Evolutionary conservation across 1,140 invertebrate genomes (phyloP).

Genomic region (Thaumetopoea pityocampa): DNA sequence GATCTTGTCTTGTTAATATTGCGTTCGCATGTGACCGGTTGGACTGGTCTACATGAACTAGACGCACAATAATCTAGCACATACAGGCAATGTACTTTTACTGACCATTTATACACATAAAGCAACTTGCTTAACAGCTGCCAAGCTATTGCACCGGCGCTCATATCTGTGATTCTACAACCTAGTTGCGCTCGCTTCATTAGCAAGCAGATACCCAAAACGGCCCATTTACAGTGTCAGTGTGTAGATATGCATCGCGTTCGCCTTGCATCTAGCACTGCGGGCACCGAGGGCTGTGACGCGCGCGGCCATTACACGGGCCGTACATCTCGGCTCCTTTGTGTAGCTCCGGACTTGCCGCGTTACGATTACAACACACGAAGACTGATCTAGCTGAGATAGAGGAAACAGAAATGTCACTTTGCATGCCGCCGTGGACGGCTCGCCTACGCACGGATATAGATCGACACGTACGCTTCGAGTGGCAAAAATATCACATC

Average conservation of each 20-base stretch:
- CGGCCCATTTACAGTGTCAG: constrained; percentile 60
- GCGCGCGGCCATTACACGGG: constrained; percentile 53
- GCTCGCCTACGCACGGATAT: constrained; percentile 37
- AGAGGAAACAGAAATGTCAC: constrained; percentile 69
- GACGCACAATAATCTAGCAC: no score
- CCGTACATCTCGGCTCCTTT: constrained; percentile 65
- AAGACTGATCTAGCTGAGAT: constrained; percentile 64
- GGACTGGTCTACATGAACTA: no score
- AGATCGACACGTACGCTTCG: constrained; percentile 34
- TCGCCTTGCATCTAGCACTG: constrained; percentile 45
- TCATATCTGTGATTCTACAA: constrained; percentile 57
- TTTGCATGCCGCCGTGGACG: constrained; percentile 53
- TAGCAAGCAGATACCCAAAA: constrained; percentile 71
- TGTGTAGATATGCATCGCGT: constrained; percentile 66
- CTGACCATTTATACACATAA: constrained; percentile 28
- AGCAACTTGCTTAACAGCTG: constrained; percentile 32
- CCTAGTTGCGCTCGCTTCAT: constrained; percentile 55
- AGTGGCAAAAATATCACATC: constrained; percentile 40
- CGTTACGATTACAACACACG: constrained; percentile 58
- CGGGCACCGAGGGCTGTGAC: constrained; percentile 41
- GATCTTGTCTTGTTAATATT: no score
- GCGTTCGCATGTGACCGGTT: no score
- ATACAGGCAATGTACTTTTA: not conserved
- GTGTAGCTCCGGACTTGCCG: constrained; percentile 54
- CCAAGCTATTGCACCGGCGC: constrained; percentile 37